Percentiles rank a stretch among this genome's conserved stretches.
phyloP scores from a whole-genome alignment of 2,888 invertebrate genomes.

The Microctonus hyperodae region DNA sequence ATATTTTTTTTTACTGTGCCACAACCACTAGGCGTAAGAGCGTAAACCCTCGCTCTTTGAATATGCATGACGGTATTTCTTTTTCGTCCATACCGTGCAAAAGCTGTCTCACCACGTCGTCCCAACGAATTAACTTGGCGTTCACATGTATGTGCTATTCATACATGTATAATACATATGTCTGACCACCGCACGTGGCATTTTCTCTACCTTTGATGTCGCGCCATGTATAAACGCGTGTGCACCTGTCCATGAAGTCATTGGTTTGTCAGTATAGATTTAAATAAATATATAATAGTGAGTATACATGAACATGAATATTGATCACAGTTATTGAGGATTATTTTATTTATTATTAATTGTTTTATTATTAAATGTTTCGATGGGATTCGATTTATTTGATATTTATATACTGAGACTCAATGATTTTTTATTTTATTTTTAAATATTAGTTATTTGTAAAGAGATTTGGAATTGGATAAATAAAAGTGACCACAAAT shows the following conservation, averaged over 20 bases:
- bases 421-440: too few species aligned
- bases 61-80: slow-evolving; percentile 4
- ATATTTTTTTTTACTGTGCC: background rate
- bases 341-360: background rate
- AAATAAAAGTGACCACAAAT: background rate
- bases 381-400: too few species aligned
- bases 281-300: background rate
- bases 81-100: background rate
- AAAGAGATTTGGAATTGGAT: background rate
- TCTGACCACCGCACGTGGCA: background rate
- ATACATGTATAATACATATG: background rate
- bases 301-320: background rate
- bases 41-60: slow-evolving; percentile 4
- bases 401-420: too few species aligned
- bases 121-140: background rate
- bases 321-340: background rate
- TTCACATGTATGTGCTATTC: background rate
- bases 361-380: background rate
- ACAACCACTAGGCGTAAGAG: background rate
- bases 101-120: background rate
- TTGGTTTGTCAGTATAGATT: background rate
- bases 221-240: background rate
- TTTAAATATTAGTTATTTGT: too few species aligned
- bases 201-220: background rate
- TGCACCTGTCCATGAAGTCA: background rate